Evolutionary conservation across 2,797 vertebrate species (phyloP), one percentile per base, ranked within the genome.

Genomic region (Ctenochaetus hawaiiensis): DNA sequence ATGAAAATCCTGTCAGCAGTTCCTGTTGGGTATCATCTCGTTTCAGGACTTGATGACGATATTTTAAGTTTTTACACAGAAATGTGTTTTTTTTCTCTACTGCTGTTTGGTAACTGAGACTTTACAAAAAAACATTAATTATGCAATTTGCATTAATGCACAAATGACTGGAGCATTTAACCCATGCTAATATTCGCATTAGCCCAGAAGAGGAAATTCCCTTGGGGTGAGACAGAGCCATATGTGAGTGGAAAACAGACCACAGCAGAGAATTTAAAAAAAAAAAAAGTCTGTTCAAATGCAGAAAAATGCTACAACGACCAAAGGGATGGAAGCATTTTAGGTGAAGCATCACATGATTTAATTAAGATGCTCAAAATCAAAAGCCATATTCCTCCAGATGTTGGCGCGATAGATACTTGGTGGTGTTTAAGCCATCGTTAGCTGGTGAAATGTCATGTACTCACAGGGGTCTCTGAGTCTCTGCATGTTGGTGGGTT

Each of bases 161-260:
- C 88, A 94, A 95, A 94, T 87, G 89, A 94, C 82, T 89, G 85
- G 87, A 90, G 90, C 91, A 90, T 94, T 95, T 94, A 95, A 93
- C 91, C 91, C 90, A 91, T 90, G 91, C 91, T 92, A 94, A 95
- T 93, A 93, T 91, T 93, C 92, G 92, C 82, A 94, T 94, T 94
- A 94, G 91, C 86, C 85, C 76, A 90, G 86, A 88, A 86, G 84
- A 93, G 84, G 77, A 85, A 56, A 86, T 89, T 92, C 91, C 91
- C 92, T 76, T 85, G 77, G 91, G 90, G 77, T 80, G 83, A 81
- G 87, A 89, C 51, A 16, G 85, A 92, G 86, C 87, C 92, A 92
- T 90, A 91, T 91, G 91, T 43, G 87, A 79, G 81, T 59, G 41
- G 72, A 83, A 84, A 87, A 91, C 67, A 85, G 72, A 86, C 77